Conservation (phyloP, 1,140 invertebrate species). For the Parasteatoda tepidariorum region DNA sequence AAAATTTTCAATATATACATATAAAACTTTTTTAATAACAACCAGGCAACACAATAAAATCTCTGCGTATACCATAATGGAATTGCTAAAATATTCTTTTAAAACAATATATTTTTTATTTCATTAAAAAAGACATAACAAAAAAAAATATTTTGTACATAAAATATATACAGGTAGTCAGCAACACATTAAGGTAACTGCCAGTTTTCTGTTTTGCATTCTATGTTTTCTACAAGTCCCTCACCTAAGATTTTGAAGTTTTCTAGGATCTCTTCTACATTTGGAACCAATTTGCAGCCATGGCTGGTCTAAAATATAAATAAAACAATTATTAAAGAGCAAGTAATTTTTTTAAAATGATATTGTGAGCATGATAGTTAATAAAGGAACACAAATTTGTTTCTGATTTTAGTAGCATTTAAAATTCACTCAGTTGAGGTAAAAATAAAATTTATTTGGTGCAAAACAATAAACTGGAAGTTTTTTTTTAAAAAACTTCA, state of each 20-base stretch:
- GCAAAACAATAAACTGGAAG: neutral
- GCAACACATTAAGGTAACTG: constrained; percentile 20
- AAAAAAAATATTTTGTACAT: neutral
- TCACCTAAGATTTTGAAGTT: constrained; percentile 79
- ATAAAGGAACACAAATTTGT: too few relatives aligned
- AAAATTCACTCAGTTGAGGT: too few relatives aligned
- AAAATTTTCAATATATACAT: too few relatives aligned
- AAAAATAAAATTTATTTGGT: neutral
- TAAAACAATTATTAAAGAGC: too few relatives aligned
- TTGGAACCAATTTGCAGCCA: constrained; percentile 72
- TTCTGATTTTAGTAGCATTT: too few relatives aligned
- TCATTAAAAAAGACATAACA: neutral
- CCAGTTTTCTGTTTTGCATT: constrained; percentile 62
- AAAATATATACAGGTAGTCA: neutral
- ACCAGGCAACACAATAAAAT: too few relatives aligned
- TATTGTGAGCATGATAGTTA: too few relatives aligned
- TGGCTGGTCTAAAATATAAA: constrained; percentile 1
- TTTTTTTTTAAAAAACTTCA: neutral
- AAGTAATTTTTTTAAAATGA: too few relatives aligned
- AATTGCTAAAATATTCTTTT: too few relatives aligned
- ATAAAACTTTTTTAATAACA: too few relatives aligned
- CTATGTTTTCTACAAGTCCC: constrained; percentile 71
- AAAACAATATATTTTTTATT: too few relatives aligned
- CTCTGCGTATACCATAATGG: neutral
- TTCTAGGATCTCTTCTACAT: constrained; percentile 77